phyloP scores from a whole-genome alignment of 2,888 invertebrate species.

The Linnaemya vulpina region DNA sequence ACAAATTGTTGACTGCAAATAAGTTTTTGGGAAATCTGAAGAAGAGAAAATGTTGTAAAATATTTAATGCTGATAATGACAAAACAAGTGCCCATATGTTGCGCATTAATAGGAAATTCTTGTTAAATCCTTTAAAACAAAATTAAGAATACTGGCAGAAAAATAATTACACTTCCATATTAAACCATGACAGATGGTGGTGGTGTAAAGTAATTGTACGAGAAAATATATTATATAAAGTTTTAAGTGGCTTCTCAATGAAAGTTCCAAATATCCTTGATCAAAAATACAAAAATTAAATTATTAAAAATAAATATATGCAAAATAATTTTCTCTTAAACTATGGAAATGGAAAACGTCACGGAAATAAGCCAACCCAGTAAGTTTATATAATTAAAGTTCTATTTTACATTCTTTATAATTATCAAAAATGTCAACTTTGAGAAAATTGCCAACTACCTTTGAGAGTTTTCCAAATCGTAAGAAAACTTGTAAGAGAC shows the following conservation, averaged over 20 bases:
- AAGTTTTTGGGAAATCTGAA: background rate
- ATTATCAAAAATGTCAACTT: background rate
- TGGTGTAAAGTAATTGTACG: background rate
- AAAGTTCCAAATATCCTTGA: background rate
- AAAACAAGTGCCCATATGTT: conserved; percentile 9
- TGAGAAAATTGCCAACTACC: too few species aligned
- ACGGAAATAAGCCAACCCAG: conserved; percentile 5
- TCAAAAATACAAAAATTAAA: background rate
- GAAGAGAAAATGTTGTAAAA: background rate
- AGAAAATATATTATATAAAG: background rate
- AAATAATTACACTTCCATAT: conserved; percentile 7
- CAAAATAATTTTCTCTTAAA: background rate
- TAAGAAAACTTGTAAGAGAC: background rate
- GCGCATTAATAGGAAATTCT: background rate
- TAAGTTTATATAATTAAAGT: conserved; percentile 20
- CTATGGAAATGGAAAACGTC: conserved; percentile 28
- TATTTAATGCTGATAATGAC: conserved; percentile 39
- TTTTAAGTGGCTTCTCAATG: background rate
- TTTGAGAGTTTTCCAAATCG: too few species aligned
- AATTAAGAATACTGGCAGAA: background rate
- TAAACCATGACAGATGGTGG: conserved; percentile 32
- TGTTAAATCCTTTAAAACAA: background rate
- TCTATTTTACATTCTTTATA: background rate
- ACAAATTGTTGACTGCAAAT: conserved; percentile 25
- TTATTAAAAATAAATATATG: background rate